A percentile compares a stretch with the other conserved stretches of the same genome.
Conservation (phyloP, 2,888 invertebrate genomes). For the Mesochorus sp. region DNA sequence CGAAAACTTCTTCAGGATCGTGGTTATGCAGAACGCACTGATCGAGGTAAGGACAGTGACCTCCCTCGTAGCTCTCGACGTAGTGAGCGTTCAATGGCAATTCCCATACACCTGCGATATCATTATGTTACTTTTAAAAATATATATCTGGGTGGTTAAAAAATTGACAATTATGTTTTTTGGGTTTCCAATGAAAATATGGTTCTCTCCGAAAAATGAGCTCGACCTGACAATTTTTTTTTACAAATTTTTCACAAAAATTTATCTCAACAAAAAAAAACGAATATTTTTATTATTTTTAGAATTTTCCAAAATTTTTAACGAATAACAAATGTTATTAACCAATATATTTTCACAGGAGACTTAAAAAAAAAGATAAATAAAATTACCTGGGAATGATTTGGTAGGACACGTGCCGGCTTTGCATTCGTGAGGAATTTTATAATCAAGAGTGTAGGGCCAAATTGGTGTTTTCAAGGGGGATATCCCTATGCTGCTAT, state of each 20-base stretch:
- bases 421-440: constrained; percentile 96
- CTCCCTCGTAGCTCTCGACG: constrained; percentile 94
- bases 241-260: too few relatives aligned
- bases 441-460: constrained; percentile 97
- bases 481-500: constrained; percentile 95
- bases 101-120: constrained; percentile 92
- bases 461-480: constrained; percentile 91
- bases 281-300: too few relatives aligned
- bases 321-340: too few relatives aligned
- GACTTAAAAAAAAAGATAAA: constrained; percentile 55
- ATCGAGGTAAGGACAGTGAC: constrained; percentile 95
- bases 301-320: too few relatives aligned
- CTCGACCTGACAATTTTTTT: too few relatives aligned
- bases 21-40: constrained; percentile 96
- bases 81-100: constrained; percentile 95
- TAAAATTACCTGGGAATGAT: constrained; percentile 89
- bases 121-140: too few relatives aligned
- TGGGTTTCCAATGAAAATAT: too few relatives aligned
- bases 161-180: too few relatives aligned
- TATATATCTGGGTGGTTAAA: too few relatives aligned
- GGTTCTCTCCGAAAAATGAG: too few relatives aligned
- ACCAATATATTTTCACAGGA: too few relatives aligned
- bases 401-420: constrained; percentile 95
- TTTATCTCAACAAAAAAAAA: too few relatives aligned
- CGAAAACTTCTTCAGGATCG: constrained; percentile 90